Percentiles rank a stretch among this genome's conserved stretches.
Conservation (phyloP, 1,140 invertebrate genomes). For the Paramacrobiotus metropolitanus region DNA sequence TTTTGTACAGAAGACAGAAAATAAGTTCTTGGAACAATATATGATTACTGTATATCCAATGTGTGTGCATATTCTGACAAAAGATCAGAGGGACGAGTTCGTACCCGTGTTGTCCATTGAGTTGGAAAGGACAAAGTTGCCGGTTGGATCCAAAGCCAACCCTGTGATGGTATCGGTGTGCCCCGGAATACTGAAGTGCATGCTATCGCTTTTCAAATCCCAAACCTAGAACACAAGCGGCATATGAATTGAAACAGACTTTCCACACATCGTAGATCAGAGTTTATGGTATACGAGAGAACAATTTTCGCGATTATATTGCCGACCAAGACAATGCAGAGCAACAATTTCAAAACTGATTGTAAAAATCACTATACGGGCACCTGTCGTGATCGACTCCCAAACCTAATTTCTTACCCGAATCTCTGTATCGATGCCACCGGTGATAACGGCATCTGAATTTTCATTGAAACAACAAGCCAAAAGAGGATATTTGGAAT, state of each 20-base stretch:
- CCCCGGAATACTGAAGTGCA: conserved; percentile 57
- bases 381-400: too few relatives aligned
- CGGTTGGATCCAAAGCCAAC: conserved; percentile 70
- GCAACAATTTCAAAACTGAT: too few relatives aligned
- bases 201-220: conserved; percentile 74
- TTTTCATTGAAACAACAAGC: conserved; percentile 86
- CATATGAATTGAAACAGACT: too few relatives aligned
- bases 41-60: too few relatives aligned
- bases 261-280: too few relatives aligned
- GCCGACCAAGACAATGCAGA: too few relatives aligned
- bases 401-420: conserved; percentile 34
- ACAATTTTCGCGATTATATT: too few relatives aligned
- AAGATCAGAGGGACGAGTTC: conserved; percentile 8
- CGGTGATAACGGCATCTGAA: conserved; percentile 62
- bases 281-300: too few relatives aligned
- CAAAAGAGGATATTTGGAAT: conserved; percentile 61
- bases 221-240: conserved; percentile 36
- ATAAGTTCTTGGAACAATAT: too few relatives aligned
- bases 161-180: conserved; percentile 90
- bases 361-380: too few relatives aligned
- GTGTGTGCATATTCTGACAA: too few relatives aligned
- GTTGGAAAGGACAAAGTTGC: conserved; percentile 76
- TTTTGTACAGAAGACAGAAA: too few relatives aligned
- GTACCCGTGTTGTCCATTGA: conserved; percentile 75
- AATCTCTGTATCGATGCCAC: conserved; percentile 89